phyloP scores from a whole-genome alignment of 2,888 invertebrate species.

The Macrosiphum euphorbiae region DNA sequence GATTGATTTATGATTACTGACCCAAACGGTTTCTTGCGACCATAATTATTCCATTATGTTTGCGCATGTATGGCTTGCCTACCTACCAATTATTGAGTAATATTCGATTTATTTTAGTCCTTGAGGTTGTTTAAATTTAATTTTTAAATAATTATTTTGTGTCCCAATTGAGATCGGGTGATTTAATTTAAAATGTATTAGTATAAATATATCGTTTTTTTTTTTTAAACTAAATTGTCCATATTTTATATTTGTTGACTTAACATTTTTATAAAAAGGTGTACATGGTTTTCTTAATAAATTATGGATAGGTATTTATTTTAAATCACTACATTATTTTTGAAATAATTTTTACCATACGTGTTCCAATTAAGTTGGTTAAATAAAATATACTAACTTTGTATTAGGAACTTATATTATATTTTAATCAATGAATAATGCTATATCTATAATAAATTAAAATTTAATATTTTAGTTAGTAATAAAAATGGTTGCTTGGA shows the following conservation, averaged over 20 bases:
- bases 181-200: neutral
- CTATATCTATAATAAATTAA: neutral
- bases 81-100: conserved; percentile 32
- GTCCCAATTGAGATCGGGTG: conserved; percentile 50
- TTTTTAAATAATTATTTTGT: neutral
- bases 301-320: neutral
- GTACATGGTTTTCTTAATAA: neutral
- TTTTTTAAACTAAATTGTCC: neutral
- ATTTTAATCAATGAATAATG: neutral
- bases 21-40: neutral
- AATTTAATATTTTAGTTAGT: neutral
- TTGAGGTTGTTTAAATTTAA: conserved; percentile 30
- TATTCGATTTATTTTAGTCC: conserved; percentile 24
- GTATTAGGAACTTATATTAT: neutral
- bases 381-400: neutral
- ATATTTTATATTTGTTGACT: neutral
- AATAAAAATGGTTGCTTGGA: neutral
- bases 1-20: conserved; percentile 3
- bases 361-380: neutral
- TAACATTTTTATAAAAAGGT: neutral
- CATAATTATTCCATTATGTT: conserved; percentile 8
- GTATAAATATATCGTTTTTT: neutral
- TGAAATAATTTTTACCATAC: neutral
- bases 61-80: neutral
- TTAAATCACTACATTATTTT: neutral